Conservation (phyloP, 2,888 invertebrate species). For the Drosophila cognata region DNA sequence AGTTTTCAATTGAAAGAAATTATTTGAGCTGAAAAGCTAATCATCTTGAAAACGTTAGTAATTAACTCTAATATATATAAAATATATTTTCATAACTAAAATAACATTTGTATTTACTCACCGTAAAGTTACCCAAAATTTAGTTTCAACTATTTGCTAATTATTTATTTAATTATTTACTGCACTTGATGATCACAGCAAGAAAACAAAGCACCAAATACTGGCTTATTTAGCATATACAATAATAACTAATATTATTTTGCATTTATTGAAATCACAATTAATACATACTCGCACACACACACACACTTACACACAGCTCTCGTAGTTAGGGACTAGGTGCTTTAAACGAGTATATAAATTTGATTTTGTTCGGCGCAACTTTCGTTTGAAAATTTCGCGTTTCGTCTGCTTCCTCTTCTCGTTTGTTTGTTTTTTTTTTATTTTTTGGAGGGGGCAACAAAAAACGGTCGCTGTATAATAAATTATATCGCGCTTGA, state of each 20-base stretch:
- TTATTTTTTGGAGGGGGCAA: conserved; percentile 17
- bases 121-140: conserved; percentile 4
- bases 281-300: background rate
- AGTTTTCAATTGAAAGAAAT: background rate
- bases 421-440: conserved; percentile 30
- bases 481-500: conserved; percentile 61
- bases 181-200: conserved; percentile 5
- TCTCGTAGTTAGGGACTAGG: conserved; percentile 21
- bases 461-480: conserved; percentile 59
- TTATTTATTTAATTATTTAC: background rate
- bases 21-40: background rate
- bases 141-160: background rate
- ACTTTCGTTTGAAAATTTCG: conserved; percentile 67
- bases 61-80: background rate
- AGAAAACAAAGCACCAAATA: conserved; percentile 12
- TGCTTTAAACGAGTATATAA: conserved; percentile 25
- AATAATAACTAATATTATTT: conserved; percentile 25
- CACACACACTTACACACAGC: conserved; percentile 8
- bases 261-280: conserved; percentile 31
- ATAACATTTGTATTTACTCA: conserved; percentile 21
- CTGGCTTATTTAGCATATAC: conserved; percentile 7
- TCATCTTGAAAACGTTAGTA: background rate
- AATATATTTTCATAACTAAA: background rate
- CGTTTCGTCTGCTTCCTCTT: conserved; percentile 48
- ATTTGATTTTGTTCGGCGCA: conserved; percentile 35